phyloP scores from a whole-genome alignment of 2,113 vertebrate genomes.

The Datnioides undecimradiatus region DNA sequence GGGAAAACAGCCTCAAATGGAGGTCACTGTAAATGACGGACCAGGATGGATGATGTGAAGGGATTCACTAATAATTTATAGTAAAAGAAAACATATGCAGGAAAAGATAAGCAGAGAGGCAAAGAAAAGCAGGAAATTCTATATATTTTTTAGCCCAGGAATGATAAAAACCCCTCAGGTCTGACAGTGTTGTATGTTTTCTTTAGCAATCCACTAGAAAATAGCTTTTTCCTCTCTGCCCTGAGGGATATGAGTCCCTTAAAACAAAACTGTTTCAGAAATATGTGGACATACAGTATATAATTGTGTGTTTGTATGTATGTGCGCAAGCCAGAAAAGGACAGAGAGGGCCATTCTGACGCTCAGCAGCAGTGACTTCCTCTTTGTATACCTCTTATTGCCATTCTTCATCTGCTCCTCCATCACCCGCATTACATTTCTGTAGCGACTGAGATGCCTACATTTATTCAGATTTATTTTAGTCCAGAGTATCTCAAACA shows the following conservation, averaged over 20 bases:
- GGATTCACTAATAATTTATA: slow-evolving; percentile 39
- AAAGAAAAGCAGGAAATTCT: neutral
- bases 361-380: slow-evolving; percentile 36
- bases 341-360: neutral
- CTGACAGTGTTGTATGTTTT: slow-evolving; percentile 30
- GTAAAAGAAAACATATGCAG: slow-evolving; percentile 26
- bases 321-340: neutral
- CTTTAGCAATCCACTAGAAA: slow-evolving; percentile 46
- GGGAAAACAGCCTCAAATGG: slow-evolving; percentile 44
- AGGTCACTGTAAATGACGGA: slow-evolving; percentile 30
- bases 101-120: neutral
- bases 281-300: slow-evolving; percentile 30
- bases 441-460: slow-evolving; percentile 37
- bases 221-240: slow-evolving; percentile 18
- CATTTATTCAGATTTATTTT: slow-evolving; percentile 70
- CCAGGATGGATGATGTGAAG: neutral
- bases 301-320: slow-evolving; percentile 7
- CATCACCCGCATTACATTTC: slow-evolving; percentile 32
- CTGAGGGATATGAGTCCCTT: slow-evolving; percentile 4
- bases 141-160: neutral
- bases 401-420: slow-evolving; percentile 33
- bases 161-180: slow-evolving; percentile 29
- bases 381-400: slow-evolving; percentile 41
- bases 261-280: slow-evolving; percentile 27
- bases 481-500: slow-evolving; percentile 61